Base-by-base conservation (phyloP, 1,140 invertebrate species). In the Notospermus geniculatus region DNA sequence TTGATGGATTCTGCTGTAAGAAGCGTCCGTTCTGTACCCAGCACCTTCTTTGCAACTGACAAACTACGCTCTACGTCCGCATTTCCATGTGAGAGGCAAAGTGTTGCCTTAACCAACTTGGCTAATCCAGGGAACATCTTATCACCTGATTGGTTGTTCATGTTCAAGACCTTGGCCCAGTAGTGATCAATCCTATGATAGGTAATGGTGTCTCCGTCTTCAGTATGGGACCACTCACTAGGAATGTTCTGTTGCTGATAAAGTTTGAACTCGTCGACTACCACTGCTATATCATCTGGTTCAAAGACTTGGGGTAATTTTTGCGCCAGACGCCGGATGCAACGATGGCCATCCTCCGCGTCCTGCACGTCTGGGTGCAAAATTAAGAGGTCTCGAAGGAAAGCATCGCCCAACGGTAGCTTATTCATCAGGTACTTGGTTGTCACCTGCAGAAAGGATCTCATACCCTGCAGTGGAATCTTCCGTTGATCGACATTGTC, bases 51-150 rank as follows among this genome's bases (percentile, higher is more conserved):
- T n/a, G 66, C 66, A 25, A 41, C 32, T 22, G 63, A 67, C 43
- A 71, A 62, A 19, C 62, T 63, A 55, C 66, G 53, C 41, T 69
- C 67, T 30, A 65, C 57, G 55, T 71, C 65, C 0, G 62, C 63
- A 65, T 66, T 71, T 46, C 68, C 69, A 62, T 70, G 67, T 25
- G 63, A 53, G 29, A 68, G 27, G 23, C 59, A 66, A 17, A 66
- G 46, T 30, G 15, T 29, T 25, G 60, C 39, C 56, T 63, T 63
- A 23, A 69, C 59, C 45, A 66, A 28, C 54, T 62, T 56, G 1
- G 19, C 23, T 22, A 69, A 29, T 22, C 17, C 15, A 50, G 43
- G 29, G 46, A 64, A 56, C 39, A 53, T 64, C 52, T 58, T 46
- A 28, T 30, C 17, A 27, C 53, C 36, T 7, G 32, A 36, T 36